phyloP scores from a whole-genome alignment of 2,797 vertebrate species.

The Premnoplex brunnescens region DNA sequence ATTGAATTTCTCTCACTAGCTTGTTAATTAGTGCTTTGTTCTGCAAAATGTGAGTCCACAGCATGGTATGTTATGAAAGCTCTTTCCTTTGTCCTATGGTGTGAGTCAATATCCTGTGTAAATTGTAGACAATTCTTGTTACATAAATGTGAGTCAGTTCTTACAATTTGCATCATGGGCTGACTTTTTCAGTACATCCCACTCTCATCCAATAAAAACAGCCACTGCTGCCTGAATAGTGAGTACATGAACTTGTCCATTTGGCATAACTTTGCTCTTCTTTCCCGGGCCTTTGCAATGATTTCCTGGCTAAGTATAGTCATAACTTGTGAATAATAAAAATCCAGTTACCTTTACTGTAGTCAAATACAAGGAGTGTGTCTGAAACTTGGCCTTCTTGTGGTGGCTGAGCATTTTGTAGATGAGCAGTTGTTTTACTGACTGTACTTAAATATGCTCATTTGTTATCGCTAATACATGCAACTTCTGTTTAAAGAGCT shows the following conservation, averaged over 20 bases:
- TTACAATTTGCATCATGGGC: not conserved
- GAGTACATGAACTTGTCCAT: not conserved
- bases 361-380: not conserved
- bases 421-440: not conserved
- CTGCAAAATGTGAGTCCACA: not conserved
- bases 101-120: conserved; percentile 68
- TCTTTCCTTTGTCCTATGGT: conserved; percentile 41
- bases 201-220: not conserved
- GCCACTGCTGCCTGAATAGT: not conserved
- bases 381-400: not conserved
- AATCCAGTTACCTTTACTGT: not conserved
- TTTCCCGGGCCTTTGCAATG: not conserved
- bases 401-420: not conserved
- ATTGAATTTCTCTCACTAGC: not conserved
- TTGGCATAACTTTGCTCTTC: not conserved
- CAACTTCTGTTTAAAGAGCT: not conserved
- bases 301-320: not conserved
- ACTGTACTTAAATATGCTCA: not conserved
- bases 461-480: not conserved
- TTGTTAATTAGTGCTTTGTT: conserved; percentile 25
- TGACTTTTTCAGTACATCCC: not conserved
- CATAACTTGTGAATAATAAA: not conserved
- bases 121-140: conserved; percentile 59
- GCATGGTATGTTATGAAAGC: conserved; percentile 23
- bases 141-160: conserved; percentile 58